phyloP scores from a whole-genome alignment of 2,113 vertebrate species.

The Rhegmatorhina hoffmannsi region DNA sequence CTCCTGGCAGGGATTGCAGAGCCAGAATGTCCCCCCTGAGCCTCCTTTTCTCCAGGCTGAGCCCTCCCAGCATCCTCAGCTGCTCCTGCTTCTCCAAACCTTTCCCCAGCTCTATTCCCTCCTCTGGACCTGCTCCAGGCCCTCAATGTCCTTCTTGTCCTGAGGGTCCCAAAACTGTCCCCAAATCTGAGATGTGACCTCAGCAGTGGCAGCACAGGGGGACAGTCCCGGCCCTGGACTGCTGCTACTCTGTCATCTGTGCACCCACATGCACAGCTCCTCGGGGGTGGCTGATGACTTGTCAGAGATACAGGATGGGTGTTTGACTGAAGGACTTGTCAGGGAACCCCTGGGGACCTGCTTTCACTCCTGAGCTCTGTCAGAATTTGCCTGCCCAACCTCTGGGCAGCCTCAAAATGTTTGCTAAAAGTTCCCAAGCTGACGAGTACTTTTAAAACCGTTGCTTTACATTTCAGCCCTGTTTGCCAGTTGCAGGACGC shows the following conservation, averaged over 20 bases:
- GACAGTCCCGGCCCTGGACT: not conserved
- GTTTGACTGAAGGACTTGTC: not conserved
- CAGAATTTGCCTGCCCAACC: accelerated
- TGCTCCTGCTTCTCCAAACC: accelerated
- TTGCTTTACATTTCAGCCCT: accelerated
- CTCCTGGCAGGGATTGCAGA: not conserved
- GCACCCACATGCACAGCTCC: not conserved
- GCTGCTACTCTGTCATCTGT: accelerated
- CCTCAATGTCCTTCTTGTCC: accelerated
- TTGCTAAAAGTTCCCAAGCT: not conserved
- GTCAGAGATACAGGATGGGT: not conserved
- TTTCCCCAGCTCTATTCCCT: not conserved
- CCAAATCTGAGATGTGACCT: not conserved
- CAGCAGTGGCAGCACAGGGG: not conserved
- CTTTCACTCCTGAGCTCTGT: not conserved
- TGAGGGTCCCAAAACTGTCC: accelerated
- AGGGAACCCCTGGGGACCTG: not conserved
- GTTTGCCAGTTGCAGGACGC: accelerated
- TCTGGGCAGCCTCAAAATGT: not conserved
- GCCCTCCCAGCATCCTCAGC: not conserved
- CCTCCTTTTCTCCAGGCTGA: not conserved
- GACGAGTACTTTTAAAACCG: accelerated
- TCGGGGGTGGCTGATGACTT: not conserved
- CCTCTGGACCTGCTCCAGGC: accelerated
- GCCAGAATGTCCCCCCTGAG: not conserved